Evolutionary conservation across 2,797 vertebrate genomes (phyloP), one percentile per base, ranked within the genome.

Genomic region (Limnodromus scolopaceus): DNA sequence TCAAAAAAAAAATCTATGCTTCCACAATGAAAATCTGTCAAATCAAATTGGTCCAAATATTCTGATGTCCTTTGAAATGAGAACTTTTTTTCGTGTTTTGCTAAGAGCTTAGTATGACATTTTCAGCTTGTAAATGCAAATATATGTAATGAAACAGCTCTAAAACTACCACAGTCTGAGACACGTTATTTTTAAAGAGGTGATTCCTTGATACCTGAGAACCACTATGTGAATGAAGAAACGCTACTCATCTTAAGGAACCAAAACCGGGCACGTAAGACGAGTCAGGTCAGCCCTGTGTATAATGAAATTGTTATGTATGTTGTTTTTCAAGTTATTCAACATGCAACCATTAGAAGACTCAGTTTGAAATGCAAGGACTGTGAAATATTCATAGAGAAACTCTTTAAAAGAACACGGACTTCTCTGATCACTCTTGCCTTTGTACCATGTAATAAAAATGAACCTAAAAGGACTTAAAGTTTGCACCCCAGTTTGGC

Each of bases 101-200:
- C 4, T 61, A 79, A 72, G 49, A 88, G n/a, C 16, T 69, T 43
- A 46, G 14, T 19, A 25, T 64, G 45, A 71, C n/a, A 76, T 89
- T 90, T 95, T 81, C 70, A 70, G n/a, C 70, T 11, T 61, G 41
- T 36, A 75, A 83, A 68, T 65, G 41, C 36, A 94, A 87, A 89
- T 25, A 54, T 14, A 85, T 2, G 3, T 32, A 83, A 85, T 13
- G 38, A 60, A 94, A 87, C 20, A 55, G 23, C 27, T 87, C 55
- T 69, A 32, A 61, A 71, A 71, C 74, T 64, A 75, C 55, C 24
- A 58, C 3, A 49, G 13, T 41, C 30, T 65, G 34, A 83, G 54
- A 86, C 23, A 24, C 3, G 32, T 28, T 65, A 36, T 45, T 79
- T 89, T 66, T 54, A 70, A 92, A 54, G 43, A 63, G 25, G 27